Base-by-base conservation (phyloP, 2,888 invertebrate genomes). In the Notodonta ziczac region DNA sequence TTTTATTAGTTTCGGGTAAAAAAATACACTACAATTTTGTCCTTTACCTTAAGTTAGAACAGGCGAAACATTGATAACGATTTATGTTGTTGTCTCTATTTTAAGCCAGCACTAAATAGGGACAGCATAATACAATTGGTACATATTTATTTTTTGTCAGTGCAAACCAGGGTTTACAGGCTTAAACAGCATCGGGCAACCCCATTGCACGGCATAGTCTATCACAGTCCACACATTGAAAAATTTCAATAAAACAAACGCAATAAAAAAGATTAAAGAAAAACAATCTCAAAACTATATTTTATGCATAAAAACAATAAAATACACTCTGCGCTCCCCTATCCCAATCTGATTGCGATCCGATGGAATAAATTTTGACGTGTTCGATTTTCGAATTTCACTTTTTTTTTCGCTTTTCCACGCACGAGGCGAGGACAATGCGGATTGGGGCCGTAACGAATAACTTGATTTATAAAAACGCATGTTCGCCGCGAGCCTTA, bases 381-480 rank as follows among this genome's bases (percentile, higher is more conserved):
- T 83, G 80, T 86, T 86, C 86, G 84, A 87, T 87, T 86, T 89
- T 86, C 76, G 79, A 71, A 72, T 67, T 68, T 73, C 69, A 68
- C 68, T 75, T 77, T 76, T 78, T 86, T 84, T 83, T 84, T 81
- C 69, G 51, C 72, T 73, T 80, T 83, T 81, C 73, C 73, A 62
- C 78, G 80, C 81, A 76, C 82, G 83, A 84, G 78, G 80, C 85
- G 84, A 85, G 89, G 87, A 90, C 90, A 90, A 90, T 89, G 89
- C 83, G 78, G 85, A 79, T 82, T 81, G 81, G 83, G 83, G 87
- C 24, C 89, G 89, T 87, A 90, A 87, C 90, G 90, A 89, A 91
- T 90, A 88, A 86, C 84, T 86, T 90, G 88, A 88, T 90, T 89
- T 89, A 89, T 87, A 88, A 85, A 85, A 86, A 85, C 73, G 78